These are phyloP conservation scores for Allolobophora icterica DNA, from an alignment of 2,888 invertebrate genomes.

Conservation along the genomic window DNA sequence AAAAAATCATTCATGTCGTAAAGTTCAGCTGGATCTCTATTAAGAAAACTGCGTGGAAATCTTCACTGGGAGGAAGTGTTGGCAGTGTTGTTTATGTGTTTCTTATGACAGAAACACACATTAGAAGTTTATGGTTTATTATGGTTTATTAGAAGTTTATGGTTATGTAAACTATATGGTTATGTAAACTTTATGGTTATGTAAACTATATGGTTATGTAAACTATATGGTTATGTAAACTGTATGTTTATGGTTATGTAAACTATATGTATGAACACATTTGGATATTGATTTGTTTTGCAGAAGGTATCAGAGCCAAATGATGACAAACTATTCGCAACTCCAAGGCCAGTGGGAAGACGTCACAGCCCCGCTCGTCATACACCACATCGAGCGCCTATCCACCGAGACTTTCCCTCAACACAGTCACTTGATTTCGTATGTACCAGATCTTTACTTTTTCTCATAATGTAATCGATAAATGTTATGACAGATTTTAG, in stretches of 20 bases:
- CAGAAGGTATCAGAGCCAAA: neutral
- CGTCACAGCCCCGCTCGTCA: conserved; percentile 18
- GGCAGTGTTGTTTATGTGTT: neutral
- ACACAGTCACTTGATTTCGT: conserved; percentile 34
- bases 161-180: neutral
- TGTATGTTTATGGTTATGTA: neutral
- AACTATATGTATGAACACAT: neutral
- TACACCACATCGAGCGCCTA: conserved; percentile 1
- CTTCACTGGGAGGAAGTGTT: neutral
- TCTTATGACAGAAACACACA: neutral
- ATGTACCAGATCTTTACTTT: neutral
- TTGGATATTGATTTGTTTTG: neutral
- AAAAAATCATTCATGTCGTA: neutral
- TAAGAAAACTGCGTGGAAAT: neutral
- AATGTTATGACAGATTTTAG: neutral
- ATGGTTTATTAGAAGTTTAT: no score
- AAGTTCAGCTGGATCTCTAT: neutral
- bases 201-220: neutral
- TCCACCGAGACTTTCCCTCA: conserved; percentile 32
- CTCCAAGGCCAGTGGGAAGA: conserved; percentile 13
- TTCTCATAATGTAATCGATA: neutral
- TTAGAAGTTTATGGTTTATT: no score
- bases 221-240: neutral
- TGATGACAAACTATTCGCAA: neutral
- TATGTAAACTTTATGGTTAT: no score